These are phyloP conservation scores for Ictidomys tridecemlineatus DNA, from an alignment of 2,113 vertebrate species.

Conservation along the genomic window DNA sequence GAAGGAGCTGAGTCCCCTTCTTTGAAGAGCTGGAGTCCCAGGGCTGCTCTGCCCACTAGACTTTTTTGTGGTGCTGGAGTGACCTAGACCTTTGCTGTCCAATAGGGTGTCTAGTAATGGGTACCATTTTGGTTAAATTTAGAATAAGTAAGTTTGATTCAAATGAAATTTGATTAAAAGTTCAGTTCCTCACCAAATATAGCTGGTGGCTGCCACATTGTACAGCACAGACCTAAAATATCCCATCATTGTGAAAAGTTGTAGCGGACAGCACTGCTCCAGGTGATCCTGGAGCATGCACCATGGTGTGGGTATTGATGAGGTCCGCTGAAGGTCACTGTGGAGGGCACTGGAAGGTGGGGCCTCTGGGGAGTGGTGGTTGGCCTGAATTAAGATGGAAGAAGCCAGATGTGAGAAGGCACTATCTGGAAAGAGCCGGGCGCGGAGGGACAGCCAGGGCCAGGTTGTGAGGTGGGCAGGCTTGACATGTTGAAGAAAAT, in stretches of 20 bases:
- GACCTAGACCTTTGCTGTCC: background rate
- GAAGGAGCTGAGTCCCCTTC: background rate
- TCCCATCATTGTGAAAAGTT: background rate
- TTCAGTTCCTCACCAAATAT: too few relatives aligned
- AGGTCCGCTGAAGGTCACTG: background rate
- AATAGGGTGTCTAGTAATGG: fast-evolving
- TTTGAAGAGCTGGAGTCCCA: background rate
- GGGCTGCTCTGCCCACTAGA: fast-evolving
- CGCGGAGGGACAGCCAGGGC: too few relatives aligned
- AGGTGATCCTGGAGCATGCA: background rate
- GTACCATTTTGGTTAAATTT: background rate
- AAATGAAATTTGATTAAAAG: background rate
- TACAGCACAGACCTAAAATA: background rate
- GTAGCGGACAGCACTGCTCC: background rate
- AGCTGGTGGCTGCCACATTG: background rate
- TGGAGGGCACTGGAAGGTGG: too few relatives aligned
- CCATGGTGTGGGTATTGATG: fast-evolving
- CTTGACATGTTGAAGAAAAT: background rate
- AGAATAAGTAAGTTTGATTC: background rate
- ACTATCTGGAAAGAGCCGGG: too few relatives aligned
- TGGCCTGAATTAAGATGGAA: background rate
- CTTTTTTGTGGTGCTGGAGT: background rate
- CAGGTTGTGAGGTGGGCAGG: background rate
- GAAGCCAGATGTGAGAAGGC: background rate
- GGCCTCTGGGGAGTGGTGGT: background rate